phyloP scores from a whole-genome alignment of 2,888 invertebrate species.

The Anthophora plumipes region DNA sequence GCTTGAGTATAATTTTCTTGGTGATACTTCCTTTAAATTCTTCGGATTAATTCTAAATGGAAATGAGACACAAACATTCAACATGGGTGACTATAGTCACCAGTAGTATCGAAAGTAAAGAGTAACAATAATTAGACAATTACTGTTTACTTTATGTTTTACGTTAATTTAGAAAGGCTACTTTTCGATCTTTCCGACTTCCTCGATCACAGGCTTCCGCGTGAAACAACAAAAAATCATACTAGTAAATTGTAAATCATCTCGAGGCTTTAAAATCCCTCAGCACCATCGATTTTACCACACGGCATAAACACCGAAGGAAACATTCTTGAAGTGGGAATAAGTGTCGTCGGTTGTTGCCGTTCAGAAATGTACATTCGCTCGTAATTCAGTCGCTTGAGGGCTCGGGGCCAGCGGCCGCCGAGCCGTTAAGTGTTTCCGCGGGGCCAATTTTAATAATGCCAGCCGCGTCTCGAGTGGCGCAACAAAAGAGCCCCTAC shows the following conservation, averaged over 20 bases:
- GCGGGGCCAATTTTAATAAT: constrained; percentile 77
- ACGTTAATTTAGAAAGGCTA: too few species aligned
- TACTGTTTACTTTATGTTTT: too few species aligned
- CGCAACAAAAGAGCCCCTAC: constrained; percentile 58
- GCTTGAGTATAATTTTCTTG: too few species aligned
- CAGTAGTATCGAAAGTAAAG: too few species aligned
- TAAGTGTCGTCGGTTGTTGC: constrained; percentile 25
- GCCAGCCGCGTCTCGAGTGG: constrained; percentile 61
- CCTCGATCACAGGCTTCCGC: neutral
- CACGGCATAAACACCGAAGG: constrained; percentile 14
- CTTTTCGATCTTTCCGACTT: too few species aligned
- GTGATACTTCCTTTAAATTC: too few species aligned
- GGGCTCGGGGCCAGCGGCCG: constrained; percentile 66
- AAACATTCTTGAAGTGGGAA: constrained; percentile 6
- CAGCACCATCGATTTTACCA: constrained; percentile 15
- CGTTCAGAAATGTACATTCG: constrained; percentile 58
- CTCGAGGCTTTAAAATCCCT: neutral
- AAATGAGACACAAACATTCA: too few species aligned
- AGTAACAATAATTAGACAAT: too few species aligned
- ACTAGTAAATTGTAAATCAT: constrained; percentile 12
- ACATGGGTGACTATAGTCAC: too few species aligned
- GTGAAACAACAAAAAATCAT: neutral
- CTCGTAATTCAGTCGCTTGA: constrained; percentile 70
- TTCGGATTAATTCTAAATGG: too few species aligned
- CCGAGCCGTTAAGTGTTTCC: constrained; percentile 70